Conservation (phyloP, 2,113 vertebrate genomes). For the Catharus minimus region DNA sequence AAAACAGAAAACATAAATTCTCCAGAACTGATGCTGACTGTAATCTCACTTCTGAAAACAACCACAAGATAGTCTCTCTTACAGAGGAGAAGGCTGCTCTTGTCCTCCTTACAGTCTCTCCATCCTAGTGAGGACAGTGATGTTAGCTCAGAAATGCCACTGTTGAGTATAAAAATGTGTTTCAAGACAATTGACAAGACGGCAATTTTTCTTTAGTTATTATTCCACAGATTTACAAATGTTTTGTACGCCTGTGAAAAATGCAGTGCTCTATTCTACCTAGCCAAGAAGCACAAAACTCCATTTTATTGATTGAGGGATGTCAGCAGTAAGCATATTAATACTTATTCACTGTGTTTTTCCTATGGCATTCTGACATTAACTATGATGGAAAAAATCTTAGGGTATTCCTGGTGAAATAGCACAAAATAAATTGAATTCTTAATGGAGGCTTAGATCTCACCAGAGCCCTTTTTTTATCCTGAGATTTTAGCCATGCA, state of each 20-base stretch:
- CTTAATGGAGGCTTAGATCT: slow-evolving; percentile 30
- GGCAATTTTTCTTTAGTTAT: background rate
- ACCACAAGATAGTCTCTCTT: background rate
- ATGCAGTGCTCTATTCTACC: background rate
- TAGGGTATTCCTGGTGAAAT: slow-evolving; percentile 18
- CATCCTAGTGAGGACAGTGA: background rate
- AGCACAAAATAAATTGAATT: slow-evolving; percentile 5
- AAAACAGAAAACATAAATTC: background rate
- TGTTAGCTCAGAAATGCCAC: background rate
- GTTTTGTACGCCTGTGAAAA: background rate
- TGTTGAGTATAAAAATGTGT: background rate
- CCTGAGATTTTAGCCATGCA: background rate
- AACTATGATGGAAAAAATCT: slow-evolving; percentile 29
- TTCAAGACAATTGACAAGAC: background rate
- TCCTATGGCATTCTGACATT: slow-evolving; percentile 8
- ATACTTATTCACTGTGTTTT: background rate
- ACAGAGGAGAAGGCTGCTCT: background rate
- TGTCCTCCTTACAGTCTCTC: background rate
- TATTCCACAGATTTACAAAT: background rate
- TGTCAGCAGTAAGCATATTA: background rate
- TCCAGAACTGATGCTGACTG: background rate
- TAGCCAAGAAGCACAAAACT: background rate
- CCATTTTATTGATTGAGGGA: background rate
- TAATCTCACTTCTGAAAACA: background rate
- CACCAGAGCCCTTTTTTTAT: slow-evolving; percentile 3